These are phyloP conservation scores for Hyaena hyaena DNA, from an alignment of 2,113 vertebrate species.

Conservation along the genomic window DNA sequence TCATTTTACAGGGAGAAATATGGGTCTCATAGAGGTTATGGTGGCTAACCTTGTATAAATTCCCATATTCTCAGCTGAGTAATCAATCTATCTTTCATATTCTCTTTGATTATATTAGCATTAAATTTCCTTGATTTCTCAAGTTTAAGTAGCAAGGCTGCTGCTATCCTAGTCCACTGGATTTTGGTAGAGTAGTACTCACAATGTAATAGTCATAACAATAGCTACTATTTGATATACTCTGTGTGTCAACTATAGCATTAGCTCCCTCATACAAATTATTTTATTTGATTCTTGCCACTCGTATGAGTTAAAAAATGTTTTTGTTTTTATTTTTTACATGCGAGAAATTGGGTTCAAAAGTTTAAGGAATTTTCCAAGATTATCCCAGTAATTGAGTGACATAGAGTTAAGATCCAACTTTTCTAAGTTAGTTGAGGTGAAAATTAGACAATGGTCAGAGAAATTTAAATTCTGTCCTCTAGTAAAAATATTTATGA, in stretches of 20 bases:
- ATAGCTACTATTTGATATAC: neutral
- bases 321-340: neutral
- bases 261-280: neutral
- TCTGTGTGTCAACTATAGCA: neutral
- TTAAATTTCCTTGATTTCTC: neutral
- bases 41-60: neutral
- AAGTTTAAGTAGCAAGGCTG: neutral
- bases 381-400: neutral
- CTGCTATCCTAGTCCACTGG: neutral
- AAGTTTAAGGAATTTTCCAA: neutral
- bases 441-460: constrained; percentile 13
- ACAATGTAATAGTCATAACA: neutral
- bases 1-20: neutral
- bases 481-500: neutral
- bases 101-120: neutral
- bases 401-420: neutral
- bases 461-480: constrained; percentile 6
- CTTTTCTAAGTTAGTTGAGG: neutral
- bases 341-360: neutral
- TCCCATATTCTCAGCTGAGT: neutral
- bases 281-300: constrained; percentile 9
- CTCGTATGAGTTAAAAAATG: neutral
- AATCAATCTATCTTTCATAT: neutral
- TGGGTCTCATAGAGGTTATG: neutral
- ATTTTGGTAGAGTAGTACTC: neutral